Percentiles rank a stretch among this genome's conserved stretches.
Evolutionary conservation across 2,797 vertebrate genomes (phyloP).

Genomic region (Thunnus albacares): DNA sequence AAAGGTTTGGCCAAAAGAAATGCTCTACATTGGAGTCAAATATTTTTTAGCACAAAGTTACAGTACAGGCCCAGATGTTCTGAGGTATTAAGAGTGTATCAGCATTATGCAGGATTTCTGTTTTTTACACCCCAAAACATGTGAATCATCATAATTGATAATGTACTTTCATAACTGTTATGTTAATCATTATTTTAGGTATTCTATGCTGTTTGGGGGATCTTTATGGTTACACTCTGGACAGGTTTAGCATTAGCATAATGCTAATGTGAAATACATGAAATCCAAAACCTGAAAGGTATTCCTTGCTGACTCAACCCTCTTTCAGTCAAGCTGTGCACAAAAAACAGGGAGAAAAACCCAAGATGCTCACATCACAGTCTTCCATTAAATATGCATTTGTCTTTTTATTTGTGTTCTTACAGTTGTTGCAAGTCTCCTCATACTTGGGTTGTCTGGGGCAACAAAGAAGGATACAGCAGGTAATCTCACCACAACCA

Average conservation of each 20-base stretch:
- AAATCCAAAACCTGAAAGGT: constrained; percentile 28
- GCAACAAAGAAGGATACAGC: constrained; percentile 95
- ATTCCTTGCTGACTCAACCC: constrained; percentile 56
- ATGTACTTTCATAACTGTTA: neutral
- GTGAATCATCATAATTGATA: neutral
- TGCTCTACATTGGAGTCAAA: neutral
- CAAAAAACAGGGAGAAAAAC: neutral
- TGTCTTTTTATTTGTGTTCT: constrained; percentile 43
- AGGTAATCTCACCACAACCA: constrained; percentile 85
- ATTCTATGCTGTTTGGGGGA: neutral
- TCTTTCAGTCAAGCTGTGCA: constrained; percentile 11
- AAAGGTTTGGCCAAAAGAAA: neutral
- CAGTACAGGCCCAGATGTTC: neutral
- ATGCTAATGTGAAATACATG: constrained; percentile 11
- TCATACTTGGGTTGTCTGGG: constrained; percentile 96
- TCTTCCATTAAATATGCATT: constrained; percentile 20
- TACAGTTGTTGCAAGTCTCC: constrained; percentile 99
- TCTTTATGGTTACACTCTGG: constrained; percentile 1
- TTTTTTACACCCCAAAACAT: neutral
- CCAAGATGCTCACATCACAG: neutral
- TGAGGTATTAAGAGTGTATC: neutral
- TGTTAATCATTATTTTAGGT: neutral
- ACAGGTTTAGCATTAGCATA: constrained; percentile 21
- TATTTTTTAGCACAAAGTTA: constrained; percentile 13
- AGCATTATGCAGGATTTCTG: neutral